These are phyloP conservation scores for Ethmia dodecea DNA, from an alignment of 2,888 invertebrate genomes.

Conservation along the genomic window DNA sequence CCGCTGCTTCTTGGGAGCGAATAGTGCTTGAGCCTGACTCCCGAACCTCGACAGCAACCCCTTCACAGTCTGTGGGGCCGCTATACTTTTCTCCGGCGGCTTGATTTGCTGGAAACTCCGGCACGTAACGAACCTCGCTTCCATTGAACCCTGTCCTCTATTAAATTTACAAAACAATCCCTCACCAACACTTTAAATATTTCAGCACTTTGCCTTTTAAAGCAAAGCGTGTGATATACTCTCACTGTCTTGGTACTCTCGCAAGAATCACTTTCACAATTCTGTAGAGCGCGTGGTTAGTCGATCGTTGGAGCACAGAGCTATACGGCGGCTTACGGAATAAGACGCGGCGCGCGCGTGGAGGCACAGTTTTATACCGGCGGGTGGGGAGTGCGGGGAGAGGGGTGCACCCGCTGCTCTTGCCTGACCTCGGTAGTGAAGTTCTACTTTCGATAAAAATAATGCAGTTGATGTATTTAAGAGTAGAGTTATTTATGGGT, in stretches of 20 bases:
- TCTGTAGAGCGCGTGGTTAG: conserved; percentile 56
- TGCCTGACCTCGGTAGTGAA: conserved; percentile 56
- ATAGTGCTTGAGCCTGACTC: conserved; percentile 74
- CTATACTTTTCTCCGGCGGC: conserved; percentile 73
- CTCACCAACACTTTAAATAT: conserved; percentile 39
- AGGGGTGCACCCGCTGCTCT: conserved; percentile 33
- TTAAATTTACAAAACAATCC: conserved; percentile 53
- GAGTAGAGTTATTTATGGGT: no score
- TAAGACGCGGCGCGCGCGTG: conserved; percentile 71
- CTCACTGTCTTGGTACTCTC: conserved; percentile 65
- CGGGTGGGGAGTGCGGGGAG: conserved; percentile 31
- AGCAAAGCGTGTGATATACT: conserved; percentile 39
- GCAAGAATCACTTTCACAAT: conserved; percentile 72
- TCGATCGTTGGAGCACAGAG: conserved; percentile 36
- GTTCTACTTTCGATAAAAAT: conserved; percentile 30
- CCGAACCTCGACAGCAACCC: conserved; percentile 74
- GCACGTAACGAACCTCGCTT: conserved; percentile 77
- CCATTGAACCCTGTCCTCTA: conserved; percentile 71
- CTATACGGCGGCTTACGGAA: conserved; percentile 54
- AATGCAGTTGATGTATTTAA: no score
- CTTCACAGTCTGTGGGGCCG: conserved; percentile 69
- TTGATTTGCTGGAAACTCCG: conserved; percentile 75
- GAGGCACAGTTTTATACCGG: conserved; percentile 47
- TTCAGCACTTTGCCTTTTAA: no score
- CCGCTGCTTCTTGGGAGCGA: conserved; percentile 70